Base-by-base conservation (phyloP, 2,888 invertebrate genomes). In the Diarsia rubi region DNA sequence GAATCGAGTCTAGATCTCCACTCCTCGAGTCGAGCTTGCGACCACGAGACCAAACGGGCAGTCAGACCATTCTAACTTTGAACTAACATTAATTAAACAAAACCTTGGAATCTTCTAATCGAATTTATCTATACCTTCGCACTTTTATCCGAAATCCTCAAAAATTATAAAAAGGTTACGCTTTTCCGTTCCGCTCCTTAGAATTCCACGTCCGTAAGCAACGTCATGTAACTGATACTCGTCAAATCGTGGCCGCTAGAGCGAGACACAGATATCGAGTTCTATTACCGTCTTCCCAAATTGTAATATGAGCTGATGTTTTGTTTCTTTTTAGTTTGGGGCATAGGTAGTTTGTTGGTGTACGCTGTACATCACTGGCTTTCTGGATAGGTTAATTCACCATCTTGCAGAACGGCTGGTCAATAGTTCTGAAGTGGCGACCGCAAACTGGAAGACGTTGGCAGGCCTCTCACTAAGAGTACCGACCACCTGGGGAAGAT, bases 201-300 rank as follows among this genome's bases (percentile, higher is more conserved):
- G 70, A 62, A 83, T 83, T 84, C 86, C 67, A 69, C 68, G 54
- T 79, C 63, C 75, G 73, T 70, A 86, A 81, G 81, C 83, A 82
- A 83, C 81, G 37, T 42, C 60, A 63, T 86, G 93, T 89, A 92
- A 92, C 79, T 79, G 91, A 91, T 90, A 92, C 90, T 88, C 88
- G 86, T 92, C 89, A 91, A 89, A 91, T 89, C 85, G 79, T 84
- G 80, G 84, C 73, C 70, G 83, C 70, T 76, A 83, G 85, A 90
- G 81, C 80, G 85, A 84, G 87, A 88, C 84, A 81, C 74, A 79
- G 75, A 81, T 83, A 86, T 88, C 84, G 81, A 69, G 86, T 89
- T 88, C 85, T 89, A 91, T 90, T 89, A 89, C 81, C 79, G 90
- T 91, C 88, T 85, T 81, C 84, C 81, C 77, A 86, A 90, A 89